These are phyloP conservation scores for Penelope pileata DNA, from an alignment of 2,113 vertebrate species.

Conservation along the genomic window DNA sequence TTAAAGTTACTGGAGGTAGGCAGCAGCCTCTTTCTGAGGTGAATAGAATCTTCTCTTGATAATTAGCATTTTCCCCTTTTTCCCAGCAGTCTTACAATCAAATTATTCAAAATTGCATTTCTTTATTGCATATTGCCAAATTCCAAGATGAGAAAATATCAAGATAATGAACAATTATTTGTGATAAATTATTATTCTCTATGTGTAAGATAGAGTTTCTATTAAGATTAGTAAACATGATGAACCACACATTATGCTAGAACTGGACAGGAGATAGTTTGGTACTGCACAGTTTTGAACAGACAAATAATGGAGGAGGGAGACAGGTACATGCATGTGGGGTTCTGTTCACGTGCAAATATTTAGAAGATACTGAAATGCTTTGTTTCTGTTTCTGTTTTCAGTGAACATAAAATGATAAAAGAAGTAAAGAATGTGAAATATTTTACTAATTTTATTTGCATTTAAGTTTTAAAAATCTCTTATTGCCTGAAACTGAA, in stretches of 20 bases:
- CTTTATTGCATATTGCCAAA: conserved; percentile 66
- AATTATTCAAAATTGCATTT: conserved; percentile 68
- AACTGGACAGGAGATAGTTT: background rate
- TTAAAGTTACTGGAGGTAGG: background rate
- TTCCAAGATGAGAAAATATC: conserved; percentile 72
- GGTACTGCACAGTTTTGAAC: background rate
- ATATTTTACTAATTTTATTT: conserved; percentile 70
- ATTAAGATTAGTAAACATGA: conserved; percentile 72
- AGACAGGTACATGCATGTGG: background rate
- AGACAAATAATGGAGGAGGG: background rate
- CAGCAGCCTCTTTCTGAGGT: background rate
- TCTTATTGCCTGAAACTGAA: conserved; percentile 70
- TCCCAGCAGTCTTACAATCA: conserved; percentile 10
- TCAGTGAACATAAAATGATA: background rate
- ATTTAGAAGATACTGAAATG: background rate
- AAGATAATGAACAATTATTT: conserved; percentile 87
- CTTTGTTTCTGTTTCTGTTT: background rate
- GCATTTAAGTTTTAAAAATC: conserved; percentile 72
- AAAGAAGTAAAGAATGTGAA: conserved; percentile 39
- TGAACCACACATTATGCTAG: conserved; percentile 69
- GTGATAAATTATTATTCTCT: conserved; percentile 83
- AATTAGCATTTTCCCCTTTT: conserved; percentile 26
- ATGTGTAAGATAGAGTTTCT: conserved; percentile 82
- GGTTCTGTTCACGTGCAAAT: background rate
- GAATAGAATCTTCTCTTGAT: conserved; percentile 2